A percentile compares a stretch with the other conserved stretches of the same genome.
phyloP scores from a whole-genome alignment of 2,888 invertebrate genomes.

The Kuschelorhynchus macadamiae region DNA sequence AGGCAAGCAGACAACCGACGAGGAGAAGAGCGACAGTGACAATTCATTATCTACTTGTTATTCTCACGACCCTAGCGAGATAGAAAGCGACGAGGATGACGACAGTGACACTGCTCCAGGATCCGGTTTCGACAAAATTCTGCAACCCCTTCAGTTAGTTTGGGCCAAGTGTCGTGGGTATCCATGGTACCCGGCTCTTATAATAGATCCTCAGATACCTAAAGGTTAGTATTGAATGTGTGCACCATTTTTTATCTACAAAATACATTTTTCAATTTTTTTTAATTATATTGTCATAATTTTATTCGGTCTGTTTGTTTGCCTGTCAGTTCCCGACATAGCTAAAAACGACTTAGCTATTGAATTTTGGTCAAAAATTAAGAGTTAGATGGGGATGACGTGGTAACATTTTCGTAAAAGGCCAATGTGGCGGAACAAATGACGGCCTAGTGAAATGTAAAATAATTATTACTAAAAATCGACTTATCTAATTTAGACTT shows the following conservation, averaged over 20 bases:
- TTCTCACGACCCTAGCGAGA: constrained; percentile 66
- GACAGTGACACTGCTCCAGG: constrained; percentile 63
- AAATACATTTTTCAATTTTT: not conserved
- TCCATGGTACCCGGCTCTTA: constrained; percentile 97
- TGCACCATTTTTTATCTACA: not conserved
- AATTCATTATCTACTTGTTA: constrained; percentile 70
- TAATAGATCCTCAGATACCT: constrained; percentile 95
- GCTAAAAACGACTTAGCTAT: too few relatives aligned
- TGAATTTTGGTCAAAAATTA: too few relatives aligned
- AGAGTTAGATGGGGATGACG: too few relatives aligned
- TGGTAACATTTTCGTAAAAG: too few relatives aligned
- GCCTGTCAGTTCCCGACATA: too few relatives aligned
- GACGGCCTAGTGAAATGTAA: too few relatives aligned
- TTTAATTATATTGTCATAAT: too few relatives aligned
- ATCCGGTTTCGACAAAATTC: constrained; percentile 65
- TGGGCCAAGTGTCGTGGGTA: constrained; percentile 98
- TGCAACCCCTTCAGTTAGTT: constrained; percentile 91
- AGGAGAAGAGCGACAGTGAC: constrained; percentile 66
- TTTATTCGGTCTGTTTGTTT: too few relatives aligned
- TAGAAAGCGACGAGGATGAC: constrained; percentile 66
- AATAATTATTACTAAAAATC: too few relatives aligned
- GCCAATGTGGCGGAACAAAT: too few relatives aligned
- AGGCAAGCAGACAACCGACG: constrained; percentile 64
- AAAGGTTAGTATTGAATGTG: constrained; percentile 73
- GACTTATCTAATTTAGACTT: too few relatives aligned